A percentile compares a stretch with the other conserved stretches of the same genome.
Evolutionary conservation across 2,888 invertebrate species (phyloP).

Genomic region (Eremobia ochroleuca): DNA sequence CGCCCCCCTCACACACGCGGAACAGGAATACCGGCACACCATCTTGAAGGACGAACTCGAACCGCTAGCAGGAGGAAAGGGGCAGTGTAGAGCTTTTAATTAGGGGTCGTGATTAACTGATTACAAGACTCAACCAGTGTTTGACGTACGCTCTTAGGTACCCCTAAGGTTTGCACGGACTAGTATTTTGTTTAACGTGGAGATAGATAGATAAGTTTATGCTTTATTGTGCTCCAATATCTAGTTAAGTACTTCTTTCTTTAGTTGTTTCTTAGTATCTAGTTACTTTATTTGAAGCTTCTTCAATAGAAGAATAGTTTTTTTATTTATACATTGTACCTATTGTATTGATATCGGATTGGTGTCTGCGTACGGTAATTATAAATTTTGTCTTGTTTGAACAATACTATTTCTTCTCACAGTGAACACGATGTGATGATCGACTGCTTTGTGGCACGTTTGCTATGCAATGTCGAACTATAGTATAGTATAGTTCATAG

Average conservation of each 20-base stretch:
- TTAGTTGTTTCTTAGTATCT: not conserved
- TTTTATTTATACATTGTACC: not conserved
- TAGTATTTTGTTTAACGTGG: not conserved
- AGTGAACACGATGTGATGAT: not conserved
- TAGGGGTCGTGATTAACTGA: not conserved
- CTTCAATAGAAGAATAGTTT: too few relatives aligned
- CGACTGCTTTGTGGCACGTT: not conserved
- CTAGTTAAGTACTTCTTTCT: not conserved
- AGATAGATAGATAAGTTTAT: not conserved
- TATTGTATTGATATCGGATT: not conserved
- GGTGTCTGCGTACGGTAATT: not conserved
- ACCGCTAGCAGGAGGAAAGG: slow-evolving; percentile 83
- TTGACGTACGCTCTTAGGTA: not conserved
- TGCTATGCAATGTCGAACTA: too few relatives aligned
- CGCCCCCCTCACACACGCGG: slow-evolving; percentile 92
- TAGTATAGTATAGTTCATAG: too few relatives aligned
- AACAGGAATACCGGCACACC: slow-evolving; percentile 93
- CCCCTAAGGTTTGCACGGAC: too few relatives aligned
- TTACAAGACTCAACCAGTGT: not conserved
- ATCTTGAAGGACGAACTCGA: slow-evolving; percentile 91
- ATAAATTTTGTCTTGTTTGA: not conserved
- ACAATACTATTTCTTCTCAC: not conserved
- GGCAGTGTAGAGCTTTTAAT: not conserved
- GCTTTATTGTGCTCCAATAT: not conserved
- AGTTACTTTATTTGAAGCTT: not conserved